Conservation (phyloP, 1,140 invertebrate species). For the Subanguina moxae region DNA sequence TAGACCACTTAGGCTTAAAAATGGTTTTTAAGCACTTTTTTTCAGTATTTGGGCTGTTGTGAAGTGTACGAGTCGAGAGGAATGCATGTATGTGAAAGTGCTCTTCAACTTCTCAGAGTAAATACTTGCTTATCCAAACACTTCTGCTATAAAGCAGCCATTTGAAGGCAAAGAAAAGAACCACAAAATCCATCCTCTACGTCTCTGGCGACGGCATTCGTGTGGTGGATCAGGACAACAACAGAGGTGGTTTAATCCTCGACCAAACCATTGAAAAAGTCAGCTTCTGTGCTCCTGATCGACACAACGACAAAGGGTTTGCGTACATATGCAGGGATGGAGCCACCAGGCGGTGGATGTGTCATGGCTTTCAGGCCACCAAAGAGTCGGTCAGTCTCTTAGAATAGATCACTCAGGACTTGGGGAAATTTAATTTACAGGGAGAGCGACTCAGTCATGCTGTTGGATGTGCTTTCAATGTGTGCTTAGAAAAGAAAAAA, state of each 20-base stretch:
- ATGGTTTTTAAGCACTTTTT: too few species aligned
- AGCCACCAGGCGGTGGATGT: conserved; percentile 90
- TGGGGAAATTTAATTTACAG: conserved; percentile 59
- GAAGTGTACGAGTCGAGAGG: conserved; percentile 98
- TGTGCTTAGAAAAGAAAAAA: conserved; percentile 94
- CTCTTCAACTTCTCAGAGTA: conserved; percentile 72
- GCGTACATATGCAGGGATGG: conserved; percentile 84
- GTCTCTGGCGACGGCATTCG: conserved; percentile 93
- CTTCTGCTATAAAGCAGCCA: background rate
- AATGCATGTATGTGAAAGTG: conserved; percentile 98
- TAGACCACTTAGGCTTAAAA: too few species aligned
- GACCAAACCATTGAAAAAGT: conserved; percentile 99
- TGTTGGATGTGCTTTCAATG: conserved; percentile 96
- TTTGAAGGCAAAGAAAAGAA: conserved; percentile 74
- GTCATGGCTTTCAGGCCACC: conserved; percentile 92
- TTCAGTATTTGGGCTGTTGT: conserved; percentile 90
- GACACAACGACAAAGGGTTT: conserved; percentile 95
- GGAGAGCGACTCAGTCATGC: conserved; percentile 95
- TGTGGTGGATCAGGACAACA: conserved; percentile 96
- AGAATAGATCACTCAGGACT: background rate
- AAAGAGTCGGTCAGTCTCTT: conserved; percentile 68
- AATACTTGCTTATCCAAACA: background rate
- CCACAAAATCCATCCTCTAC: conserved; percentile 82
- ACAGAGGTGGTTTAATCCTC: conserved; percentile 82
- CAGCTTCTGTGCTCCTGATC: conserved; percentile 97